Base-by-base conservation (phyloP, 2,797 vertebrate species). In the Euthynnus affinis region DNA sequence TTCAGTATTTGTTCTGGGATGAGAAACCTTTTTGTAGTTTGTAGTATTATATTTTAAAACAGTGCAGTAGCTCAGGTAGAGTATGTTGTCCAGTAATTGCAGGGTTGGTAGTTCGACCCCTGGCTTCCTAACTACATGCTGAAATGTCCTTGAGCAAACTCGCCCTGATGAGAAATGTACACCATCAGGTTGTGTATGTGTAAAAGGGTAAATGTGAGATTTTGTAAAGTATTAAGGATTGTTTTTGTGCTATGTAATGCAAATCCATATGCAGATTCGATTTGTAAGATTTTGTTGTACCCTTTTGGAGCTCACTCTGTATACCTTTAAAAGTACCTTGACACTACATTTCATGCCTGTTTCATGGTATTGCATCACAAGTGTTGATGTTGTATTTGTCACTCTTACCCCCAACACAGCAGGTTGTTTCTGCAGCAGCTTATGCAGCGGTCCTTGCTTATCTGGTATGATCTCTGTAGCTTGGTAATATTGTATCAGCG, bases 341-440 rank as follows among this genome's bases (percentile, higher is more conserved):
- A 49, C 7, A n/a, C 18, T 3, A 20, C 9, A 49, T 60, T 2
- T 44, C 22, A 46, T 14, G 18, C 3, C 27, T 52, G 18, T 18
- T 17, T 27, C 25, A 23, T 40, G 37, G 8, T 9, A 25, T 51
- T 40, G 13, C 15, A 22, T 59, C 14, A 53, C 4, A 14, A 25
- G 10, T 57, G 25, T 52, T 29, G 2, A 22, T 48, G 13, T 22
- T 48, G 13, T 22, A 40, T 12, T 34, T 15, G 20, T 9, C n/a
- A 5, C 14, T 70, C 91, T 94, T 88, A 96, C 95, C 76, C 94
- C 95, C 46, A 95, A 66, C 7, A 92, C 86, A 4, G 88, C 87
- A 0, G 94, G 92, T n/a, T 94, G 89, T 76, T 88, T 95, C 76
- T 71, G 73, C 59, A 94, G 71, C 56, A 95, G 89, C 4, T 80